phyloP scores from a whole-genome alignment of 2,888 invertebrate species.

The Lumbricus terrestris region DNA sequence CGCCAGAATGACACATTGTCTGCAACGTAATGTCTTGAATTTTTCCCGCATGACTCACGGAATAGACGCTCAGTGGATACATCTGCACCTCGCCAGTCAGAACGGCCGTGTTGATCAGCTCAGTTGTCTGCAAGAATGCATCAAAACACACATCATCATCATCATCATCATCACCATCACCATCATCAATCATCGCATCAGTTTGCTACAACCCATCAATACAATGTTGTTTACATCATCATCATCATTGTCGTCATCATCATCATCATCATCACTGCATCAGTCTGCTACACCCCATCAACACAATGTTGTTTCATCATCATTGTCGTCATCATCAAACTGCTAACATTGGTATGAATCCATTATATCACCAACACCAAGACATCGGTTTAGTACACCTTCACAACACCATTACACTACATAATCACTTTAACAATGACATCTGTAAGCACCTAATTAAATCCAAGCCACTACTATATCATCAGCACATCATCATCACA shows the following conservation, averaged over 20 bases:
- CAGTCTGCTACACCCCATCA: neutral
- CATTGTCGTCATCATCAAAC: no score
- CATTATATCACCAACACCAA: no score
- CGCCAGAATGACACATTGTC: conserved; percentile 19
- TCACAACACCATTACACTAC: no score
- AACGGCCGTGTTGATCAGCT: conserved; percentile 23
- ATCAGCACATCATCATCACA: neutral
- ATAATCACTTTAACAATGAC: no score
- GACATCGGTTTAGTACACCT: no score
- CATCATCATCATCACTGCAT: neutral
- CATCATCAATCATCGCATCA: neutral
- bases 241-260: neutral
- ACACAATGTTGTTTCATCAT: no score
- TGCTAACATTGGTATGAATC: no score
- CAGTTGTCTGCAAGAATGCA: neutral
- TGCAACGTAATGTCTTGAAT: conserved; percentile 21
- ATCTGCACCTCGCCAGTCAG: conserved; percentile 20
- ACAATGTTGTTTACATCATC: neutral
- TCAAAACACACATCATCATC: neutral
- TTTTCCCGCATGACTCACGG: conserved; percentile 1
- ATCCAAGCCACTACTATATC: neutral
- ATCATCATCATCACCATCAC: neutral
- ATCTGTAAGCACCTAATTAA: neutral
- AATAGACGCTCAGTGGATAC: conserved; percentile 7
- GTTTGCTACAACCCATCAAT: neutral